These are phyloP conservation scores for Apamea monoglypha DNA, from an alignment of 2,888 invertebrate species.

Conservation along the genomic window DNA sequence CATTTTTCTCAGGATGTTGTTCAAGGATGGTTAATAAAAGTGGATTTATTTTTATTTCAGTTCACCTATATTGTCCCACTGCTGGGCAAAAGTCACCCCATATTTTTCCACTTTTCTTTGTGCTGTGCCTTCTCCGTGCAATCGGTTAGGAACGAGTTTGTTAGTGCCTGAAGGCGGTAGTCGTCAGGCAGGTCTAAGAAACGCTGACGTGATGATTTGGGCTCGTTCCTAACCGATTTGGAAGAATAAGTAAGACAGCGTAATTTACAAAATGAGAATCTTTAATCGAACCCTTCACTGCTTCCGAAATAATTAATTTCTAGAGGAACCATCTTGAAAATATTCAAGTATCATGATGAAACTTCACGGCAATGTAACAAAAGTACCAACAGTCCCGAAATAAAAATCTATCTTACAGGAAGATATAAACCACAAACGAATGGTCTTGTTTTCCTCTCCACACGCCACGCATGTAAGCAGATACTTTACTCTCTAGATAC, in stretches of 20 bases:
- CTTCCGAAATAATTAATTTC: background rate
- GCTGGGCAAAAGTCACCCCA: too few species aligned
- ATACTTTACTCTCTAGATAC: conserved; percentile 25
- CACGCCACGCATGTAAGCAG: conserved; percentile 6
- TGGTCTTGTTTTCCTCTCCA: conserved; percentile 45
- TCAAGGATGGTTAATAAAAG: background rate
- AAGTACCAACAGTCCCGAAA: background rate
- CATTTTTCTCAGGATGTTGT: background rate
- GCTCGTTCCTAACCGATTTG: background rate
- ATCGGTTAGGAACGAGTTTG: too few species aligned
- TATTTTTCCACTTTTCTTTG: too few species aligned
- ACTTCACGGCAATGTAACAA: background rate
- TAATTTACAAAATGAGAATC: background rate
- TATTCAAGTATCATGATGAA: background rate
- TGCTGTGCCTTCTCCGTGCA: too few species aligned
- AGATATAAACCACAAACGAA: conserved; percentile 30
- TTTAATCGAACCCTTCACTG: background rate
- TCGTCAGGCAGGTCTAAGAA: too few species aligned
- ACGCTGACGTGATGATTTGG: background rate
- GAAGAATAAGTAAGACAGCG: background rate
- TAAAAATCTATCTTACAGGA: background rate
- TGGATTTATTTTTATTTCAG: background rate
- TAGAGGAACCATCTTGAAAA: background rate
- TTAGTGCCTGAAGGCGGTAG: too few species aligned
- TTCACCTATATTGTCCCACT: too few species aligned